Percentiles rank a stretch among this genome's conserved stretches.
Evolutionary conservation across 1,140 invertebrate species (phyloP).

Genomic region (Caenorhabditis inopinata): DNA sequence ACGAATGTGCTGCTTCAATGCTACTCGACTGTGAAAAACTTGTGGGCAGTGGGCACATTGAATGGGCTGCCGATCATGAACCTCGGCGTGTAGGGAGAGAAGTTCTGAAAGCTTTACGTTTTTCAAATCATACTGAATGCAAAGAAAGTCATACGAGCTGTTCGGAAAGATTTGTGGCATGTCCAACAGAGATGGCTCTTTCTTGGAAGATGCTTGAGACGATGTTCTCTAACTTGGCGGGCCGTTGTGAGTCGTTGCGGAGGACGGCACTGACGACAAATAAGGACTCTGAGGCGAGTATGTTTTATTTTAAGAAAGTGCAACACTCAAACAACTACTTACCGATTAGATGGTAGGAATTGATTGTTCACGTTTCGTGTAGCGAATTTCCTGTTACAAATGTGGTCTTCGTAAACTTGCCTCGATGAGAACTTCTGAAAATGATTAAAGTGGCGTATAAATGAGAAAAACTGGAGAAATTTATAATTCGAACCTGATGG

Average conservation of each 20-base stretch:
- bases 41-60: slow-evolving; percentile 37
- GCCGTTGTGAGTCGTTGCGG: slow-evolving; percentile 11
- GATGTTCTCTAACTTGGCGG: slow-evolving; percentile 30
- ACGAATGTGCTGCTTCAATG: neutral
- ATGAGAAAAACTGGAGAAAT: too few relatives aligned
- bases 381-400: neutral
- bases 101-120: slow-evolving; percentile 10
- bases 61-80: slow-evolving; percentile 34
- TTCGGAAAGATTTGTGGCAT: slow-evolving; percentile 39
- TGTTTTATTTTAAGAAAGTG: too few relatives aligned
- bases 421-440: neutral
- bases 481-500: too few relatives aligned
- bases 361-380: neutral
- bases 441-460: too few relatives aligned
- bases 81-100: slow-evolving; percentile 28
- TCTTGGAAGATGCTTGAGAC: neutral
- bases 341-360: neutral
- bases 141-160: neutral
- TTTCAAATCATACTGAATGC: neutral
- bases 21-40: slow-evolving; percentile 12
- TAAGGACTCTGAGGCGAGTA: slow-evolving; percentile 7
- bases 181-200: slow-evolving; percentile 41
- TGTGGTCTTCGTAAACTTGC: slow-evolving; percentile 1
- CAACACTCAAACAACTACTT: neutral
- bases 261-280: neutral